A percentile compares a stretch with the other conserved stretches of the same genome.
Evolutionary conservation across 1,140 invertebrate species (phyloP).

Genomic region (Anagrus nilaparvatae): DNA sequence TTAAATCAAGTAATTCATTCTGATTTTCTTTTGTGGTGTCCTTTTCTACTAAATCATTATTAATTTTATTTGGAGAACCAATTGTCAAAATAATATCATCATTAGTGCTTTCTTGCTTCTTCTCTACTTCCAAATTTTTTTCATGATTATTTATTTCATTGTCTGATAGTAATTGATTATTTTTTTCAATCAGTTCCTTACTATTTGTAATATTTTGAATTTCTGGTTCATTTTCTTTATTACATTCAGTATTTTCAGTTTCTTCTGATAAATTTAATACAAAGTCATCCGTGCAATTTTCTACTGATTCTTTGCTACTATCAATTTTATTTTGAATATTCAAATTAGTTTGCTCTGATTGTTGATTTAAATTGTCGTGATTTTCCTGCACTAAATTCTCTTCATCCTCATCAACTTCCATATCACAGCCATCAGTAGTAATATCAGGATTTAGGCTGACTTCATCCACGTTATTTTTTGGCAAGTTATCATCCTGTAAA

Average conservation of each 20-base stretch:
- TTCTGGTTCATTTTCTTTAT: neutral
- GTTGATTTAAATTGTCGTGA: no score
- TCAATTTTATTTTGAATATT: constrained; percentile 1
- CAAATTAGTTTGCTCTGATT: neutral
- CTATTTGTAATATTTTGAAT: neutral
- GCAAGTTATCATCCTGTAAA: constrained; percentile 3
- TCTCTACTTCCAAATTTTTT: neutral
- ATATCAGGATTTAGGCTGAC: constrained; percentile 1
- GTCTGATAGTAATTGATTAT: neutral
- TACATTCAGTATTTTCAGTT: neutral
- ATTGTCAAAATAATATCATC: neutral
- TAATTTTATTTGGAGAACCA: no score
- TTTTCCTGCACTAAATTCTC: no score
- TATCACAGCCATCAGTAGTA: constrained; percentile 3
- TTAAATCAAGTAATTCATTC: constrained; percentile 3
- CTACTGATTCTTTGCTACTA: neutral
- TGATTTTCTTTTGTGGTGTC: no score
- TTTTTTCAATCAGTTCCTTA: neutral
- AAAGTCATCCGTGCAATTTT: constrained; percentile 11
- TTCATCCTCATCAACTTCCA: constrained; percentile 7
- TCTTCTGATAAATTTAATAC: constrained; percentile 9
- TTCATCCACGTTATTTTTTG: constrained; percentile 6
- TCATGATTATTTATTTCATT: neutral
- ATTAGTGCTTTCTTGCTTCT: neutral
- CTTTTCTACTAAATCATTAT: no score